A percentile compares a stretch with the other conserved stretches of the same genome.
phyloP scores from a whole-genome alignment of 2,888 invertebrate species.

The Leptopilina syphax region DNA sequence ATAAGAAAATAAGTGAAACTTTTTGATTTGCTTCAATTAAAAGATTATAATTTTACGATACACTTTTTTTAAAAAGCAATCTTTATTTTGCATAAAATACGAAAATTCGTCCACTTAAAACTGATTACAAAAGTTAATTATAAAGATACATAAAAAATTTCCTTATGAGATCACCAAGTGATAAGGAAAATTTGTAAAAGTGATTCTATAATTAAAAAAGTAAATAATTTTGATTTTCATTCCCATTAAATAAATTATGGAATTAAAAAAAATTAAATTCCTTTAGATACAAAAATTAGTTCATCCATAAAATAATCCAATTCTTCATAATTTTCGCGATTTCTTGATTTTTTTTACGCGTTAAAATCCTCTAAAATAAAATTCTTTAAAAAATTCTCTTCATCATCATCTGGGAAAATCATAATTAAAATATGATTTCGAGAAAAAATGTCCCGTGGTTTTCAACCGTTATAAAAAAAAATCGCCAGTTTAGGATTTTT shows the following conservation, averaged over 20 bases:
- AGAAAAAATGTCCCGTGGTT: too few relatives aligned
- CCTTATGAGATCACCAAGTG: background rate
- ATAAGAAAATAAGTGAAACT: too few relatives aligned
- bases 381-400: too few relatives aligned
- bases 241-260: too few relatives aligned
- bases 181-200: constrained; percentile 25
- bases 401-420: too few relatives aligned
- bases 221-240: background rate
- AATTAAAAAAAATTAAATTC: too few relatives aligned
- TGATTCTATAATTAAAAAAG: background rate
- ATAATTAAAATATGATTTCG: too few relatives aligned
- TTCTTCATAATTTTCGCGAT: too few relatives aligned
- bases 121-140: constrained; percentile 16
- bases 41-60: background rate
- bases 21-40: background rate
- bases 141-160: background rate
- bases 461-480: background rate
- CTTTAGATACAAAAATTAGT: too few relatives aligned
- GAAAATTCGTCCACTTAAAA: constrained; percentile 5
- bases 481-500: constrained; percentile 8
- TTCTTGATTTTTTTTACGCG: too few relatives aligned
- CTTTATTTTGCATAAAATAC: background rate
- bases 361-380: too few relatives aligned
- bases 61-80: background rate
- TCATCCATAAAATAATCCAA: too few relatives aligned